Percentiles rank a stretch among this genome's conserved stretches.
Evolutionary conservation across 2,113 vertebrate genomes (phyloP).

Genomic region (Sciurus niger): DNA sequence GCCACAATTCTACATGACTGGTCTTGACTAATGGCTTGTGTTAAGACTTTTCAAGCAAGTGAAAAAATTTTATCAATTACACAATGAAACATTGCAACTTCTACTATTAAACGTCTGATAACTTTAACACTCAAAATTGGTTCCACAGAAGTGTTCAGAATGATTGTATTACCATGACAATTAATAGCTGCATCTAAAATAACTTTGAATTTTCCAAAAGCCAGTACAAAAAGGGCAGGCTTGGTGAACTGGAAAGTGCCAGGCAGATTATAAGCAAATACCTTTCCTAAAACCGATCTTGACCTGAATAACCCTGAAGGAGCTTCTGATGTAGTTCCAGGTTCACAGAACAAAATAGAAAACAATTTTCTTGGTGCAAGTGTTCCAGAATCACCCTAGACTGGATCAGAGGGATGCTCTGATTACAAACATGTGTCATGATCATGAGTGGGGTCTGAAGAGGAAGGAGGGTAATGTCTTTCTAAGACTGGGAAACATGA

Average conservation of each 20-base stretch:
- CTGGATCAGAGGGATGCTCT: constrained; percentile 42
- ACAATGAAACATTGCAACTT: neutral
- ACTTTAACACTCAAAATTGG: constrained; percentile 23
- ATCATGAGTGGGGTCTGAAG: neutral
- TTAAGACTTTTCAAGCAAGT: constrained; percentile 20
- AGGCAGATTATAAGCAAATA: constrained; percentile 76
- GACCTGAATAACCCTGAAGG: constrained; percentile 72
- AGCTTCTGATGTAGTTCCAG: constrained; percentile 80
- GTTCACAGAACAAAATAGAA: constrained; percentile 79
- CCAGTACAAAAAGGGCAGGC: constrained; percentile 36
- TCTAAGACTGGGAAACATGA: neutral
- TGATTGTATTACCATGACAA: neutral
- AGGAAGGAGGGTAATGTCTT: neutral
- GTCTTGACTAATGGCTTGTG: neutral
- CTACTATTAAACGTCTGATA: constrained; percentile 39
- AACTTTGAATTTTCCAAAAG: constrained; percentile 72
- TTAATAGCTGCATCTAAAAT: constrained; percentile 48
- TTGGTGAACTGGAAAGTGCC: constrained; percentile 52
- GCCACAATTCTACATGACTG: neutral
- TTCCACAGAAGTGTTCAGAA: constrained; percentile 46
- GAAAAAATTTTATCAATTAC: neutral
- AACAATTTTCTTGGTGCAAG: constrained; percentile 72
- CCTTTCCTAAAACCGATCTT: constrained; percentile 74
- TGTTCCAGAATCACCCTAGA: constrained; percentile 64
- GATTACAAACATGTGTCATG: neutral